Base-by-base conservation (phyloP, 2,888 invertebrate genomes). In the Camponotus fellah region DNA sequence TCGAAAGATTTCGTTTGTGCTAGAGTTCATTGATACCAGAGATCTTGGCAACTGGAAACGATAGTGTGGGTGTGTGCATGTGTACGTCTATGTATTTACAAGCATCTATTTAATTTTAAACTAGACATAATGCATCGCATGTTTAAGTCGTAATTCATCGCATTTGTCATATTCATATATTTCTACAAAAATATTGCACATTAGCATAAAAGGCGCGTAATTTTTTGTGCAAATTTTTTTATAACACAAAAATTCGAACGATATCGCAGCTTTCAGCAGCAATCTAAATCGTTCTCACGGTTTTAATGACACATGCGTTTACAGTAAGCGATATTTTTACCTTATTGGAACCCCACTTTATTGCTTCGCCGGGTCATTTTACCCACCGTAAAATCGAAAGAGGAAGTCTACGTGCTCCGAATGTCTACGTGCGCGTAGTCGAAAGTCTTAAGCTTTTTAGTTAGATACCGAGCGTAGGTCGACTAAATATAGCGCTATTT, bases 391-490 rank as follows among this genome's bases (percentile, higher is more conserved):
- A 37, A 71, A n/a, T 71, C 43, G 26, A 60, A 60, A 71, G 68
- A 81, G 86, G 84, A 92, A 91, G 88, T 92, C 87, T 77, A 71
- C 49, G 81, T 79, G 85, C 40, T 65, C 32, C 53, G 72, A 69
- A 71, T 64, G 26, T 26, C 26, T 26, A 26, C 26, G 26, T 26
- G 81, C 85, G 80, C 68, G 84, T 85, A 89, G 92, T 90, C 90
- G 89, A 88, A 79, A 91, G 89, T 92, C 91, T 91, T 91, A 88
- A 92, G 92, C 92, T 91, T 93, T 94, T 93, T 92, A 93, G 92
- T 93, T 92, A 92, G 93, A 94, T 93, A 92, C 91, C 92, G 93
- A 94, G 94, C 93, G 92, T 93, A 93, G 94, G 93, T 92, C 93
- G 93, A 82, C 91, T 94, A 94, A 94, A 92, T 93, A 92, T 94